Evolutionary conservation across 2,888 invertebrate genomes (phyloP).

Genomic region (Plagodis dolabraria): DNA sequence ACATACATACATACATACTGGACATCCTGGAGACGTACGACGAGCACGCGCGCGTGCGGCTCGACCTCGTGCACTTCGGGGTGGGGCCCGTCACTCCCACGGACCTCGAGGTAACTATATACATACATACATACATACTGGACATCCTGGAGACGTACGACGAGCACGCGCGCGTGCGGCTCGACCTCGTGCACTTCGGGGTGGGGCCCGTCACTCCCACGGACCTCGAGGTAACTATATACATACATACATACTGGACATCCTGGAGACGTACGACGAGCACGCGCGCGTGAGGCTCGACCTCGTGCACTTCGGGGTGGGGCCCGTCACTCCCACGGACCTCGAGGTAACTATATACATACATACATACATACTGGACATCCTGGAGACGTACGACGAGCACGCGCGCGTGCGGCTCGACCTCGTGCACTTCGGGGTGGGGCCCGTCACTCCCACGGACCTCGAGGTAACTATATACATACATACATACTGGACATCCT

Average conservation of each 20-base stretch:
- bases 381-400: slow-evolving; percentile 93
- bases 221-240: slow-evolving; percentile 89
- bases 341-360: slow-evolving; percentile 86
- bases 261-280: slow-evolving; percentile 93
- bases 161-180: slow-evolving; percentile 87
- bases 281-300: slow-evolving; percentile 90
- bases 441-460: slow-evolving; percentile 92
- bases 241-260: slow-evolving; percentile 94
- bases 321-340: slow-evolving; percentile 92
- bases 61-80: slow-evolving; percentile 95
- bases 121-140: too few relatives aligned
- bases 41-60: slow-evolving; percentile 87
- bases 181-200: slow-evolving; percentile 95
- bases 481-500: slow-evolving; percentile 95
- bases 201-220: slow-evolving; percentile 94
- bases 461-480: slow-evolving; percentile 86
- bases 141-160: slow-evolving; percentile 95
- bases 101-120: slow-evolving; percentile 89
- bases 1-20: too few relatives aligned
- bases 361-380: slow-evolving; percentile 94
- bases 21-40: slow-evolving; percentile 95
- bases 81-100: slow-evolving; percentile 94
- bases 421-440: slow-evolving; percentile 96
- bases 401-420: slow-evolving; percentile 90
- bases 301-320: slow-evolving; percentile 96